phyloP scores from a whole-genome alignment of 2,113 vertebrate genomes.

The Gallinago undulata region DNA sequence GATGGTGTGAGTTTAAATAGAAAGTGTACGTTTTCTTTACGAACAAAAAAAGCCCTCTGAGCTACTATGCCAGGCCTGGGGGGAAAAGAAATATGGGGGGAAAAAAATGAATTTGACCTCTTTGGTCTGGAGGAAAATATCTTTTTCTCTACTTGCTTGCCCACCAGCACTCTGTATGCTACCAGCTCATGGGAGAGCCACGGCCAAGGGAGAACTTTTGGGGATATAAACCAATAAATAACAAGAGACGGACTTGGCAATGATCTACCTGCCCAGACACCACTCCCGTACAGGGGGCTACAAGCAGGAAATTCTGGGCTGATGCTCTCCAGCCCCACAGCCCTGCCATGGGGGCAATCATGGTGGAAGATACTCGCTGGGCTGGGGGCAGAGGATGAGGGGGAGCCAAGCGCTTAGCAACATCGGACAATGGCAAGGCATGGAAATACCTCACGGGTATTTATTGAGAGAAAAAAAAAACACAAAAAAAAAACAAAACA shows the following conservation, averaged over 20 bases:
- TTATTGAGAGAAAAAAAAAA: neutral
- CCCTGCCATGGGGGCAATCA: rapidly evolving
- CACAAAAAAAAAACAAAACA: rapidly evolving
- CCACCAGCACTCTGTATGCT: neutral
- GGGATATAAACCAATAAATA: neutral
- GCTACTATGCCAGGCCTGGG: neutral
- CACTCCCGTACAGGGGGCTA: neutral
- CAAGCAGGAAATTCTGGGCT: neutral
- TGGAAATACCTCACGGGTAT: neutral
- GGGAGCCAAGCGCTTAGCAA: neutral
- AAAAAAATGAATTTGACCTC: neutral
- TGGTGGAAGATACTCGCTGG: neutral
- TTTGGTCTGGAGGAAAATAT: neutral
- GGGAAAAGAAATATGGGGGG: rapidly evolving
- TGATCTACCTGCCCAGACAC: neutral
- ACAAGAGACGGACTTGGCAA: neutral
- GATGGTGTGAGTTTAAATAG: conserved; percentile 9
- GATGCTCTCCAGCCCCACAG: neutral
- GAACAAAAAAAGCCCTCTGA: neutral
- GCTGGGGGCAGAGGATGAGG: neutral
- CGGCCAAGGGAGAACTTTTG: neutral
- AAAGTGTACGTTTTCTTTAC: neutral
- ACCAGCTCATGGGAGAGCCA: neutral
- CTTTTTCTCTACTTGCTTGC: neutral
- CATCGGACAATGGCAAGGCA: neutral